phyloP scores from a whole-genome alignment of 2,797 vertebrate genomes.

The Caiman crocodilus region DNA sequence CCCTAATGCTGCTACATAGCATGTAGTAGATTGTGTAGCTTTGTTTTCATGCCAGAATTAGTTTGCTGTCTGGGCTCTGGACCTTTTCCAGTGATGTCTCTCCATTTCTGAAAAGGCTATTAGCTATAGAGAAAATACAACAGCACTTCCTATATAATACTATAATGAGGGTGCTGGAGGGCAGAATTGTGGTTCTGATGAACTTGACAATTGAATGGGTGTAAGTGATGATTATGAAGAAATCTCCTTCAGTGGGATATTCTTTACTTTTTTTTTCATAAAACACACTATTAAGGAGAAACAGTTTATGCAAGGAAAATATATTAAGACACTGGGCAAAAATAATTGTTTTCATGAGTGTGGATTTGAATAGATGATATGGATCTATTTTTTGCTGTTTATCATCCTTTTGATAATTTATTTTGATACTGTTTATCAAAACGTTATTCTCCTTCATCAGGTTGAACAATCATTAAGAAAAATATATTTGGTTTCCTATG shows the following conservation, averaged over 20 bases:
- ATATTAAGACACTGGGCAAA: background rate
- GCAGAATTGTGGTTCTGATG: conserved; percentile 32
- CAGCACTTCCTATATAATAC: conserved; percentile 11
- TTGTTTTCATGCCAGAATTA: background rate
- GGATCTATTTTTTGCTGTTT: background rate
- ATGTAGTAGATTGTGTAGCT: background rate
- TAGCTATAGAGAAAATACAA: conserved; percentile 6
- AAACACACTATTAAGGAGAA: conserved; percentile 27
- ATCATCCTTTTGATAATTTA: background rate
- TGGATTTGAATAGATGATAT: background rate
- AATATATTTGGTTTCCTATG: background rate
- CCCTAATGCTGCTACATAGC: background rate
- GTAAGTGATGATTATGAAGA: conserved; percentile 60
- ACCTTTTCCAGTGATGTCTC: background rate
- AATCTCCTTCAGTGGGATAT: conserved; percentile 35
- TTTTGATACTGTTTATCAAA: background rate
- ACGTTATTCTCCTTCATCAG: background rate
- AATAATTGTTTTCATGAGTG: background rate
- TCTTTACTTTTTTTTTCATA: background rate
- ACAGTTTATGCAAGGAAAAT: background rate
- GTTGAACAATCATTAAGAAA: background rate
- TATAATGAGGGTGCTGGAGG: conserved; percentile 48
- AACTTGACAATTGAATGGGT: conserved; percentile 45
- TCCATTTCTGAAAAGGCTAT: conserved; percentile 16
- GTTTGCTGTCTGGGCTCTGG: background rate